phyloP scores from a whole-genome alignment of 2,888 invertebrate species.

The Anthophora plumipes region DNA sequence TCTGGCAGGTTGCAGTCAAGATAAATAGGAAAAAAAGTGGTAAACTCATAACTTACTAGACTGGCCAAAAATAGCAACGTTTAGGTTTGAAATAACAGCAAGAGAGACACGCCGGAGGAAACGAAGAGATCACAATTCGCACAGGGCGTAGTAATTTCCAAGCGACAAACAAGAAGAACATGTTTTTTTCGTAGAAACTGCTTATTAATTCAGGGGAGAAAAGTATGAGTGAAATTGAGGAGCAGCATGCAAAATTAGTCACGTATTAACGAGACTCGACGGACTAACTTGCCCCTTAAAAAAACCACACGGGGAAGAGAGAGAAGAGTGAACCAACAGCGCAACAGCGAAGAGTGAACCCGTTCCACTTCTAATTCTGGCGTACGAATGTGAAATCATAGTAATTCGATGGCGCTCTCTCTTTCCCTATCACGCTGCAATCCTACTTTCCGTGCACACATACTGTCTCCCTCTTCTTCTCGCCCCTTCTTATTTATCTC shows the following conservation, averaged over 20 bases:
- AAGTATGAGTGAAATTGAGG: not conserved
- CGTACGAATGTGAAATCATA: conserved; percentile 4
- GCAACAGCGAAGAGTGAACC: not conserved
- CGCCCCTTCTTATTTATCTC: too few relatives aligned
- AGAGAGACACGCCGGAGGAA: not conserved
- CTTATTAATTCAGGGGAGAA: not conserved
- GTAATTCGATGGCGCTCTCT: not conserved
- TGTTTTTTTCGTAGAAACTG: not conserved
- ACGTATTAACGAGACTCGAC: not conserved
- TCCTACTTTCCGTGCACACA: too few relatives aligned
- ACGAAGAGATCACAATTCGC: not conserved
- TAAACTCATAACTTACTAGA: not conserved
- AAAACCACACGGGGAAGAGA: too few relatives aligned
- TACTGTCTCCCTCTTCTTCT: not conserved
- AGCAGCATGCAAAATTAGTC: conserved; percentile 6
- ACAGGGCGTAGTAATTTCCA: not conserved
- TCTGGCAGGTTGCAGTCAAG: not conserved
- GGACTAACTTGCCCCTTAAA: not conserved
- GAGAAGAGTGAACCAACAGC: not conserved
- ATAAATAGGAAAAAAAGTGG: not conserved
- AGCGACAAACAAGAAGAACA: not conserved
- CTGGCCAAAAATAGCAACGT: not conserved
- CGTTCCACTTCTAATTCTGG: conserved; percentile 22
- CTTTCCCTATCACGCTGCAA: too few relatives aligned
- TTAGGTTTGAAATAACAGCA: too few relatives aligned